These are phyloP conservation scores for Chaetorhynchus papuensis DNA, from an alignment of 2,113 vertebrate species.

Conservation along the genomic window DNA sequence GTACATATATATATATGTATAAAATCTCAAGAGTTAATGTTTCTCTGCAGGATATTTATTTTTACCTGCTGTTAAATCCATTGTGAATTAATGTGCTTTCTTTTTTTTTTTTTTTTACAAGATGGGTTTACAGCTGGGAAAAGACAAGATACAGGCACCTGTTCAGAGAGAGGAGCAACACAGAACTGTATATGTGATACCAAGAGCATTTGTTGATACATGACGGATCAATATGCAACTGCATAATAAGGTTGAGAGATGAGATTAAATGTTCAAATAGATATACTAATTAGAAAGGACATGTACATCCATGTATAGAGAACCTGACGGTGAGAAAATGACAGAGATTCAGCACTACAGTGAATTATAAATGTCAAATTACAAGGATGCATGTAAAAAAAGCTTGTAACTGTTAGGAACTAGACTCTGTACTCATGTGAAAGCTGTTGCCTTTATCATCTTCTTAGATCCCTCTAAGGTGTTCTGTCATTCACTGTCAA, in stretches of 20 bases:
- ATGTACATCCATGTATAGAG: conserved; percentile 60
- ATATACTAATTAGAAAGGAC: conserved; percentile 73
- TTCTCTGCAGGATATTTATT: neutral
- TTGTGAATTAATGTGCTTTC: neutral
- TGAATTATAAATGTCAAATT: conserved; percentile 80
- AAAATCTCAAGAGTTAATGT: neutral
- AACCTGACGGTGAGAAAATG: conserved; percentile 65
- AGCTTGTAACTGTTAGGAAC: conserved; percentile 69
- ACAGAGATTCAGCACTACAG: conserved; percentile 64
- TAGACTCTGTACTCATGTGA: conserved; percentile 48
- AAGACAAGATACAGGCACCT: neutral
- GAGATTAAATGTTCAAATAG: conserved; percentile 68
- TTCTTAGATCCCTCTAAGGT: conserved; percentile 70
- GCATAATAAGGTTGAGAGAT: conserved; percentile 10
- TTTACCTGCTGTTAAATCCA: neutral
- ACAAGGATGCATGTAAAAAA: conserved; percentile 70
- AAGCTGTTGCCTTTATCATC: conserved; percentile 64
- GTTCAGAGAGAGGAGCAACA: neutral
- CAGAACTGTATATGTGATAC: neutral
- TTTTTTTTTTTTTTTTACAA: neutral
- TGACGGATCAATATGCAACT: conserved; percentile 6
- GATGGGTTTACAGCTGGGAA: neutral
- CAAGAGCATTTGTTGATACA: conserved; percentile 16
- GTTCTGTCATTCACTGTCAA: conserved; percentile 77
- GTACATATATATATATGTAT: neutral